Conservation (phyloP, 2,888 invertebrate genomes). For the Drosophila prolongata region DNA sequence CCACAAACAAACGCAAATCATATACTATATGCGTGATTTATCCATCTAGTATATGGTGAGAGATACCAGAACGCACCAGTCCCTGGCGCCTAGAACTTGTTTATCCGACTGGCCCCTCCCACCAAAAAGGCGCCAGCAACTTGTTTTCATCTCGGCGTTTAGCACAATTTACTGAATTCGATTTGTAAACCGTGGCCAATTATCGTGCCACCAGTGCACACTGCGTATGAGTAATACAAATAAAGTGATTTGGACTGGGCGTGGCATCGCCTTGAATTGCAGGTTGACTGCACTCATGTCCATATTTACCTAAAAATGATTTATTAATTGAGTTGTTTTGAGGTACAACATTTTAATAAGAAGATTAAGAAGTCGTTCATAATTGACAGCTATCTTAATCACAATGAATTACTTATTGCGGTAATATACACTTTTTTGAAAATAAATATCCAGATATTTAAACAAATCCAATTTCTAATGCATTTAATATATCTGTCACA, state of each 20-base stretch:
- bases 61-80: slow-evolving; percentile 53
- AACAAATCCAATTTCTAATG: too few species aligned
- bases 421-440: too few species aligned
- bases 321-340: too few species aligned
- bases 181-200: slow-evolving; percentile 36
- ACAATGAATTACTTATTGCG: too few species aligned
- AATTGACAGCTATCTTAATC: too few species aligned
- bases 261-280: slow-evolving; percentile 21
- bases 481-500: too few species aligned
- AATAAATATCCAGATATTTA: too few species aligned
- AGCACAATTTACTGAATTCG: slow-evolving; percentile 35
- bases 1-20: slow-evolving; percentile 27
- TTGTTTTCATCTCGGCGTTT: slow-evolving; percentile 42
- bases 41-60: slow-evolving; percentile 18
- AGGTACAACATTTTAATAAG: background rate
- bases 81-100: slow-evolving; percentile 66
- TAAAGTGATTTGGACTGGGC: slow-evolving; percentile 12
- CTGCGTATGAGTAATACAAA: slow-evolving; percentile 41
- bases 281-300: slow-evolving; percentile 29
- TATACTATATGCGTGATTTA: slow-evolving; percentile 24
- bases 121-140: slow-evolving; percentile 24
- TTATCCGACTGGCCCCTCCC: slow-evolving; percentile 36
- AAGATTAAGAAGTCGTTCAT: background rate
- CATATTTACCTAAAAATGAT: background rate
- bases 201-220: slow-evolving; percentile 18